phyloP scores from a whole-genome alignment of 2,797 vertebrate genomes.

The Tinamus major region DNA sequence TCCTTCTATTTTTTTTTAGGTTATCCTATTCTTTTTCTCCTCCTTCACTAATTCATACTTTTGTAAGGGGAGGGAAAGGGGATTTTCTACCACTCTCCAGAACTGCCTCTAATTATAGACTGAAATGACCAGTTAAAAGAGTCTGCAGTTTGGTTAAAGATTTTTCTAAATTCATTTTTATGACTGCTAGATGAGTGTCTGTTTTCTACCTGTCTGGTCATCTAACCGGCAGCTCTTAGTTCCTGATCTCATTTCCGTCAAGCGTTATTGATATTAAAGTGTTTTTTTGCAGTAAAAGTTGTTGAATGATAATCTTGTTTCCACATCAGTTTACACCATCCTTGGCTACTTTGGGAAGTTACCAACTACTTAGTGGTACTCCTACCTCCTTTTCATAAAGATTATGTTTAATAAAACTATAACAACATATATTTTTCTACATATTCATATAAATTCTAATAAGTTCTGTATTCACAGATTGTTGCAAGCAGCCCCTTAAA shows the following conservation, averaged over 20 bases:
- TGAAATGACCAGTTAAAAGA: background rate
- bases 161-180: background rate
- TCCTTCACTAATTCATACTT: background rate
- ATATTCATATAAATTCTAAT: background rate
- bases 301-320: background rate
- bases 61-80: background rate
- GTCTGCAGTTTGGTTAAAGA: background rate
- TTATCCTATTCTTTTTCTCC: background rate
- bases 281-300: background rate
- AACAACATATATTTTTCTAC: background rate
- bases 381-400: background rate
- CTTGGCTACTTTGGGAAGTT: background rate
- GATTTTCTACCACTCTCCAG: background rate
- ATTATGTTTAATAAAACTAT: background rate
- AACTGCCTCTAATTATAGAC: background rate
- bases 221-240: background rate
- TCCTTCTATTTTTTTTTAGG: background rate
- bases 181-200: background rate
- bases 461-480: too few relatives aligned
- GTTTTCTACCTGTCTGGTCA: background rate
- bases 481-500: background rate
- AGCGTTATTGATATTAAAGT: background rate
- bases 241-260: background rate
- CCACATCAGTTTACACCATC: background rate
- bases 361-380: background rate